Conservation (phyloP, 1,140 invertebrate genomes). For the Aporrectodea caliginosa region DNA sequence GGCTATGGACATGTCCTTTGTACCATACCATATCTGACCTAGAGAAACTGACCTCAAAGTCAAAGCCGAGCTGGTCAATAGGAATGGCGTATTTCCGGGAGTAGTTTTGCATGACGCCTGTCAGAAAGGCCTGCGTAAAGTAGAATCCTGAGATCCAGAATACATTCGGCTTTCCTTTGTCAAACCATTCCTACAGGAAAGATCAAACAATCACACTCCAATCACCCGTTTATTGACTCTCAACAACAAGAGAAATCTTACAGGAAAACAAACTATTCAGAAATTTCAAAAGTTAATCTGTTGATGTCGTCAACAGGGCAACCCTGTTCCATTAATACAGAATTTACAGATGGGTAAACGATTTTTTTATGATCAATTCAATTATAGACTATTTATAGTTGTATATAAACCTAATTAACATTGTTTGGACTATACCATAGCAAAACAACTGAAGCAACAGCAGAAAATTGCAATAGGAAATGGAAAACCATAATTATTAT, state of each 20-base stretch:
- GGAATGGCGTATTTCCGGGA: constrained; percentile 56
- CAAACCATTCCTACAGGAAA: constrained; percentile 56
- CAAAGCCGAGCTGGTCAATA: constrained; percentile 55
- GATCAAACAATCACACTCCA: constrained; percentile 53
- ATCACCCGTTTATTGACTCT: not conserved
- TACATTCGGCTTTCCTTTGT: constrained; percentile 48
- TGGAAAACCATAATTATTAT: too few relatives aligned
- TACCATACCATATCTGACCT: too few relatives aligned
- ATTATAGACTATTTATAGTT: not conserved
- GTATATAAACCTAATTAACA: too few relatives aligned
- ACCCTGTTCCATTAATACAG: not conserved
- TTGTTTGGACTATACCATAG: too few relatives aligned
- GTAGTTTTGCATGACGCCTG: constrained; percentile 56
- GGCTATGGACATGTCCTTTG: too few relatives aligned
- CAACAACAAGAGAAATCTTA: not conserved
- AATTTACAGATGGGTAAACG: not conserved
- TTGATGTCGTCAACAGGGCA: not conserved
- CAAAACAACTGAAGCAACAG: too few relatives aligned
- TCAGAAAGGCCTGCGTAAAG: constrained; percentile 57
- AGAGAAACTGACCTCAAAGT: constrained; percentile 49
- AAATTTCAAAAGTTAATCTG: too few relatives aligned
- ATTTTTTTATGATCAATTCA: not conserved
- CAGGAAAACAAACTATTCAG: not conserved
- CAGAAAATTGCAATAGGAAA: too few relatives aligned
- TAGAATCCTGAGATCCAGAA: constrained; percentile 58